Evolutionary conservation across 2,113 vertebrate species (phyloP).

Genomic region (Ophthalmolycus amberensis): DNA sequence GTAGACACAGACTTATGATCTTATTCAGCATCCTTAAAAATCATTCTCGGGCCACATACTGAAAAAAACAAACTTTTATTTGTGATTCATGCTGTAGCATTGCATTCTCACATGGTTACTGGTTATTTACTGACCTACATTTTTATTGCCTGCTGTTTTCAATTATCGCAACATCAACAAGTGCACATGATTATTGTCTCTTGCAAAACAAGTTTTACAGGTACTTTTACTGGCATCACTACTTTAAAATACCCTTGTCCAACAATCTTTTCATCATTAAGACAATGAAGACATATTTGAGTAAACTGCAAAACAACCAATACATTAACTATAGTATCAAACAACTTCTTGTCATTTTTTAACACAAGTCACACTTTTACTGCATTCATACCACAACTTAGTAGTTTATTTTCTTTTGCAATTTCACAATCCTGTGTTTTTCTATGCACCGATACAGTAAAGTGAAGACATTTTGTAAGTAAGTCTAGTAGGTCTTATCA

Average conservation of each 20-base stretch:
- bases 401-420: not conserved
- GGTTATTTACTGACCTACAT: not conserved
- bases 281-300: not conserved
- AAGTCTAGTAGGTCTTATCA: not conserved
- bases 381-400: not conserved
- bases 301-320: not conserved
- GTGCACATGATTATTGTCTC: not conserved
- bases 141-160: not conserved
- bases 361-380: not conserved
- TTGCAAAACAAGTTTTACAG: slow-evolving; percentile 22
- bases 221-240: not conserved
- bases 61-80: not conserved
- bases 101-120: not conserved
- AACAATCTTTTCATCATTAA: not conserved
- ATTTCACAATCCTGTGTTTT: not conserved
- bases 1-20: not conserved
- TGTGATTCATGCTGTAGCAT: not conserved
- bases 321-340: not conserved
- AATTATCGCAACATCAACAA: not conserved
- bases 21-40: not conserved
- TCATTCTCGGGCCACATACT: not conserved
- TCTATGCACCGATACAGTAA: not conserved
- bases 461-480: not conserved
- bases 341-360: no score
- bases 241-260: not conserved